phyloP scores from a whole-genome alignment of 37 sponge, comb jelly and placozoan genomes.

The Oscarella lobularis region DNA sequence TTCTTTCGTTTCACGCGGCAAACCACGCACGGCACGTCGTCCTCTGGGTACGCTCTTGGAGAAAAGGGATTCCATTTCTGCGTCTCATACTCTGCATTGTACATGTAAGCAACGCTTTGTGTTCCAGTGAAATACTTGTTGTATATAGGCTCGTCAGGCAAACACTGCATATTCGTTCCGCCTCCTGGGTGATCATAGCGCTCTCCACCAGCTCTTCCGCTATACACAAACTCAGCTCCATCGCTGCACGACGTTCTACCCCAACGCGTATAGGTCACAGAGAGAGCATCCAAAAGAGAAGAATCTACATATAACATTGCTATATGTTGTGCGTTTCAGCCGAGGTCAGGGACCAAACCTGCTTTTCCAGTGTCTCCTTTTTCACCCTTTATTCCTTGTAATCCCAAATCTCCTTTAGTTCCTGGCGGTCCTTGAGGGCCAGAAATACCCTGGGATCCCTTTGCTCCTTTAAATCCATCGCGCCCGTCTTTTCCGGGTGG shows the following conservation, averaged over 20 bases:
- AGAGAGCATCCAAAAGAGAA: too few relatives aligned
- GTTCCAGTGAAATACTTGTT: background rate
- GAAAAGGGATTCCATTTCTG: background rate
- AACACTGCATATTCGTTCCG: constrained; percentile 7
- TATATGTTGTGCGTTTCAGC: too few relatives aligned
- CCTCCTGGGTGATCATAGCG: constrained; percentile 9
- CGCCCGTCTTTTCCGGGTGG: too few relatives aligned
- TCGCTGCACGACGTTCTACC: background rate
- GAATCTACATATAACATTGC: too few relatives aligned
- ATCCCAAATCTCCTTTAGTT: too few relatives aligned
- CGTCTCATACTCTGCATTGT: background rate
- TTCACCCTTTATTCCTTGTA: too few relatives aligned
- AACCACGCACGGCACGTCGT: background rate
- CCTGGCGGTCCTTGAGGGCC: too few relatives aligned
- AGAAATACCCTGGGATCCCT: too few relatives aligned
- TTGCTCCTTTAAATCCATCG: too few relatives aligned
- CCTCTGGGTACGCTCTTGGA: background rate
- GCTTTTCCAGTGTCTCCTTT: too few relatives aligned
- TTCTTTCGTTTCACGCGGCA: background rate
- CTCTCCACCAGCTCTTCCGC: constrained; percentile 20
- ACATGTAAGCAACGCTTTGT: background rate
- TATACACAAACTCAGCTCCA: constrained; percentile 12
- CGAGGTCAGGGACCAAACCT: too few relatives aligned
- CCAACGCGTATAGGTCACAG: background rate
- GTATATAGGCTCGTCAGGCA: constrained; percentile 11